Percentiles rank a stretch among this genome's conserved stretches.
These are phyloP conservation scores for Spinibarbus caldwelli DNA, from an alignment of 2,797 vertebrate genomes.

Conservation along the genomic window DNA sequence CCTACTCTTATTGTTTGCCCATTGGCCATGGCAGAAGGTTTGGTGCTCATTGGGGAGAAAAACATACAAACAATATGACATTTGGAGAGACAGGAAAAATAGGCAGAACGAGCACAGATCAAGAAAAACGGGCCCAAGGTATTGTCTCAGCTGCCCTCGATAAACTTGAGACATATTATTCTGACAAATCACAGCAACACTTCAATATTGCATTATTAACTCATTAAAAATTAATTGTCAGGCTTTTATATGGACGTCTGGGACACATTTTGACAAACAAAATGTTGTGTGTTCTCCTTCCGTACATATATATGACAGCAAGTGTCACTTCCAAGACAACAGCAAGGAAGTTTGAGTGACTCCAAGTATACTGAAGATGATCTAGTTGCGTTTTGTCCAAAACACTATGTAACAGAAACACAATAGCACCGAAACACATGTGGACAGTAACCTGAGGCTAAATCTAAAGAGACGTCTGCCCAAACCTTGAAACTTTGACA, in stretches of 20 bases:
- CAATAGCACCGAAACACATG: slow-evolving; percentile 20
- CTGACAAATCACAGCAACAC: slow-evolving; percentile 23
- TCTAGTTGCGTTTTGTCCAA: not conserved
- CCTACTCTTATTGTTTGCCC: slow-evolving; percentile 51
- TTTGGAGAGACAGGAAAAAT: slow-evolving; percentile 20
- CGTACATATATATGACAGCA: slow-evolving; percentile 7
- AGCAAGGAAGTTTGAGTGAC: not conserved
- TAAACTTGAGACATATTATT: slow-evolving; percentile 40
- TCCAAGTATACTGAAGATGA: not conserved
- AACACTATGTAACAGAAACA: not conserved
- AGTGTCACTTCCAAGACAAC: not conserved
- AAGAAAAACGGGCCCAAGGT: not conserved
- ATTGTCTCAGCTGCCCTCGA: slow-evolving; percentile 14
- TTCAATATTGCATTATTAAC: slow-evolving; percentile 21
- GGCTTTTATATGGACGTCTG: slow-evolving; percentile 5
- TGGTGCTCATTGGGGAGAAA: slow-evolving; percentile 28
- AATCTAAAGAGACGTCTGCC: not conserved
- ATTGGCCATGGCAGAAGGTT: slow-evolving; percentile 45
- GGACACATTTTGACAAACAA: not conserved
- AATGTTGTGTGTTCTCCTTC: not conserved
- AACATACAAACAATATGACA: slow-evolving; percentile 52
- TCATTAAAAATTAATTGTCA: slow-evolving; percentile 25
- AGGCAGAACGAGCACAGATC: not conserved
- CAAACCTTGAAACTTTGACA: not conserved
- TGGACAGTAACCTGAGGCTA: not conserved